A percentile compares a stretch with the other conserved stretches of the same genome.
Conservation (phyloP, 1,140 invertebrate genomes). For the Drosophila yakuba region DNA sequence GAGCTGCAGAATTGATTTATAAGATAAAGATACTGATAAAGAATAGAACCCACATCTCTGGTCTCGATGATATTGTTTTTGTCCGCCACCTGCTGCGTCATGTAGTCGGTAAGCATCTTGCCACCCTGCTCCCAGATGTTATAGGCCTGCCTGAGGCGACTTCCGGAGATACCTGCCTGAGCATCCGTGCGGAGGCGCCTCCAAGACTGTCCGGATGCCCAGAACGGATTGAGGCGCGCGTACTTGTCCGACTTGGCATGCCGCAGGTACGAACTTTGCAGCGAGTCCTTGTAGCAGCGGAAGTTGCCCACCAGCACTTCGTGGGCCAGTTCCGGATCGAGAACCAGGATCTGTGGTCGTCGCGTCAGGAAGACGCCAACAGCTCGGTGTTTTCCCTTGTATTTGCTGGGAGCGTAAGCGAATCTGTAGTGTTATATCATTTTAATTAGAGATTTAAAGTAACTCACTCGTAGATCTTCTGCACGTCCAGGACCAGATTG, state of each 20-base stretch:
- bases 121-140: slow-evolving; percentile 71
- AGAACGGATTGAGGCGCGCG: slow-evolving; percentile 84
- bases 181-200: slow-evolving; percentile 85
- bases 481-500: slow-evolving; percentile 68
- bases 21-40: neutral
- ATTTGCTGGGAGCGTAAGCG: slow-evolving; percentile 22
- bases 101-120: slow-evolving; percentile 50
- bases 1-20: slow-evolving; percentile 41
- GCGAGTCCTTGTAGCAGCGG: slow-evolving; percentile 80
- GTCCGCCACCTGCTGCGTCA: slow-evolving; percentile 19
- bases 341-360: slow-evolving; percentile 85
- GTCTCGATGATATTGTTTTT: slow-evolving; percentile 54
- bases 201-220: slow-evolving; percentile 85
- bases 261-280: slow-evolving; percentile 59
- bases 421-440: neutral
- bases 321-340: slow-evolving; percentile 86
- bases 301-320: slow-evolving; percentile 86
- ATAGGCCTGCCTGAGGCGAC: slow-evolving; percentile 65
- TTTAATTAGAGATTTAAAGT: neutral
- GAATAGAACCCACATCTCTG: slow-evolving; percentile 60
- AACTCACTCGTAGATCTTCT: slow-evolving; percentile 70
- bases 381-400: slow-evolving; percentile 59
- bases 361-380: slow-evolving; percentile 85
- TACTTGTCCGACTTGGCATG: slow-evolving; percentile 84
- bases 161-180: slow-evolving; percentile 85